phyloP scores from a whole-genome alignment of 2,113 vertebrate genomes.

The Rhombomys opimus region DNA sequence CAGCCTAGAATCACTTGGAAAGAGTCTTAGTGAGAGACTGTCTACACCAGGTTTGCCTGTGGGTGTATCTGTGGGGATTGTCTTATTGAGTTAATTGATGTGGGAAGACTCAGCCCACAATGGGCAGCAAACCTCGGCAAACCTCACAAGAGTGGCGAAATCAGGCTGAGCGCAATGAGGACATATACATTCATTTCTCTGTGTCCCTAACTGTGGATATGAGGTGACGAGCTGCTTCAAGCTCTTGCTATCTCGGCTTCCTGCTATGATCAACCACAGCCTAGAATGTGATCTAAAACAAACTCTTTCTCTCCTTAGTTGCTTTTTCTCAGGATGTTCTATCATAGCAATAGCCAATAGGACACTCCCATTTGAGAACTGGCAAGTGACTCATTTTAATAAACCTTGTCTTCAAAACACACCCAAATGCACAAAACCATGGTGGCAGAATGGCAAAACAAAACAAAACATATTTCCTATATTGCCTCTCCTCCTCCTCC shows the following conservation, averaged over 20 bases:
- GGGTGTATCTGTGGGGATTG: background rate
- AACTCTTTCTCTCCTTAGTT: background rate
- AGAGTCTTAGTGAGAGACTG: background rate
- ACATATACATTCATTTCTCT: background rate
- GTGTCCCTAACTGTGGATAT: background rate
- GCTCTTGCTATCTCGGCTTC: background rate
- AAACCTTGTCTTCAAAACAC: slow-evolving; percentile 32
- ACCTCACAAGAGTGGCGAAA: too few species aligned
- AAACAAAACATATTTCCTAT: background rate
- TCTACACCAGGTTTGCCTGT: background rate
- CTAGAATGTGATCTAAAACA: background rate
- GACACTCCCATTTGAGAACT: background rate
- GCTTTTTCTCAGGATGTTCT: background rate
- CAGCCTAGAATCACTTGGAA: background rate
- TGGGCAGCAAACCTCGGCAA: background rate
- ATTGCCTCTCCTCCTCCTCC: background rate
- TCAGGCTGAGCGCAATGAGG: background rate
- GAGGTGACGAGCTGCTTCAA: background rate
- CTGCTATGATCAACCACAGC: background rate
- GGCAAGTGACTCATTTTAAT: background rate
- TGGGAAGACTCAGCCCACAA: background rate
- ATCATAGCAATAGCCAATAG: background rate
- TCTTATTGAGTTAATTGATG: background rate
- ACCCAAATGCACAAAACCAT: background rate
- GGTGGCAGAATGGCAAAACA: background rate